phyloP scores from a whole-genome alignment of 2,888 invertebrate species.

The Pseudanteris insignis region DNA sequence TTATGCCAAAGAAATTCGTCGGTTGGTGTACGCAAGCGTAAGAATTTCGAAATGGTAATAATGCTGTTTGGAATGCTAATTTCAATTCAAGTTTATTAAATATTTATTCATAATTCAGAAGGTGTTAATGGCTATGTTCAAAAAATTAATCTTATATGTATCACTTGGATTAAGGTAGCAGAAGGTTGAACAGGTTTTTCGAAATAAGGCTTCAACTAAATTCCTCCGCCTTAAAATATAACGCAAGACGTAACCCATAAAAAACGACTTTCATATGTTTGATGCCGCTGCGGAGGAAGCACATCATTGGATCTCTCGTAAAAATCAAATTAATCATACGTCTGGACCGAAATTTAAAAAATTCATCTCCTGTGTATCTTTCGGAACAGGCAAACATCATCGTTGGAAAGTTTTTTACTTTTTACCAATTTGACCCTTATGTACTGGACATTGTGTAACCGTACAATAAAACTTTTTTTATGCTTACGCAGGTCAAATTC shows the following conservation, averaged over 20 bases:
- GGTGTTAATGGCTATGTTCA: slow-evolving; percentile 15
- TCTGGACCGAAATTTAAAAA: not conserved
- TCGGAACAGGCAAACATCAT: not conserved
- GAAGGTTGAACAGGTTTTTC: slow-evolving; percentile 15
- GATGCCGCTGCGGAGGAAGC: no score
- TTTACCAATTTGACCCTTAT: no score
- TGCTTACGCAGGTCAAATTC: no score
- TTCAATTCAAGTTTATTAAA: no score
- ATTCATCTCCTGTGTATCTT: not conserved
- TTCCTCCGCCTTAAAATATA: slow-evolving; percentile 6
- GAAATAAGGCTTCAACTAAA: slow-evolving; percentile 2
- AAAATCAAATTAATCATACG: not conserved
- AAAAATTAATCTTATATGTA: slow-evolving; percentile 34
- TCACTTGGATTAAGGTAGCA: slow-evolving; percentile 28
- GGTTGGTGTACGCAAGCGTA: not conserved
- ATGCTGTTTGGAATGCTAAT: no score
- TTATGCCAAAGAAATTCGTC: slow-evolving; percentile 3
- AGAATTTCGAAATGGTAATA: no score
- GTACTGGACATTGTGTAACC: no score
- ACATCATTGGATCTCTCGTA: no score
- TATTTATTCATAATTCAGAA: slow-evolving; percentile 16
- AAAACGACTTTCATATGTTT: no score
- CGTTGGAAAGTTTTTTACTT: no score
- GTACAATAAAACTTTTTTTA: no score
- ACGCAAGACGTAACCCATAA: not conserved